Evolutionary conservation across 2,113 vertebrate genomes (phyloP).

Genomic region (Leucoraja erinaceus): DNA sequence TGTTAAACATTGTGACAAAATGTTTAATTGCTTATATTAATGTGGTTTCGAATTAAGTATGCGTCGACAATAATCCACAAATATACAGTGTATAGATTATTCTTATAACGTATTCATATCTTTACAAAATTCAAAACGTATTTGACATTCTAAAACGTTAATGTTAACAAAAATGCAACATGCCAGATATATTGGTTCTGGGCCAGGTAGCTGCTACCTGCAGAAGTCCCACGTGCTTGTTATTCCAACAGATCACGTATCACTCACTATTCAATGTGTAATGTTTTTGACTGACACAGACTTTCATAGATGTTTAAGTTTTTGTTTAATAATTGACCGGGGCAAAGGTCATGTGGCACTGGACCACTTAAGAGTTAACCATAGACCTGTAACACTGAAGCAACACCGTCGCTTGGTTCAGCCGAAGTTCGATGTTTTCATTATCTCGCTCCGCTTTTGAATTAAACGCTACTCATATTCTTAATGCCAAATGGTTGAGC

Average conservation of each 20-base stretch:
- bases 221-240: too few relatives aligned
- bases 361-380: background rate
- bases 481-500: background rate
- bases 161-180: background rate
- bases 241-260: background rate
- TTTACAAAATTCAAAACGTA: background rate
- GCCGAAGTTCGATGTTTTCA: background rate
- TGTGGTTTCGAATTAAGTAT: background rate
- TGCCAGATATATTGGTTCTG: background rate
- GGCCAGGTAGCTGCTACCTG: background rate
- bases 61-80: constrained; percentile 24
- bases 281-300: background rate
- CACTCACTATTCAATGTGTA: background rate
- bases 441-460: background rate
- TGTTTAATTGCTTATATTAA: constrained; percentile 16
- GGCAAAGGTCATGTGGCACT: background rate
- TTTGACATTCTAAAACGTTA: constrained; percentile 6
- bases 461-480: background rate
- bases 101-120: background rate
- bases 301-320: background rate
- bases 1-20: constrained; percentile 11
- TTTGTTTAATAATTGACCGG: background rate
- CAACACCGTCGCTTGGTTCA: background rate
- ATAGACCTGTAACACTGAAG: background rate
- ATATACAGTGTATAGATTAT: constrained; percentile 24